Base-by-base conservation (phyloP, 30 jellyfish, hydroid and myxozoan species). In the Mastigias papua region DNA sequence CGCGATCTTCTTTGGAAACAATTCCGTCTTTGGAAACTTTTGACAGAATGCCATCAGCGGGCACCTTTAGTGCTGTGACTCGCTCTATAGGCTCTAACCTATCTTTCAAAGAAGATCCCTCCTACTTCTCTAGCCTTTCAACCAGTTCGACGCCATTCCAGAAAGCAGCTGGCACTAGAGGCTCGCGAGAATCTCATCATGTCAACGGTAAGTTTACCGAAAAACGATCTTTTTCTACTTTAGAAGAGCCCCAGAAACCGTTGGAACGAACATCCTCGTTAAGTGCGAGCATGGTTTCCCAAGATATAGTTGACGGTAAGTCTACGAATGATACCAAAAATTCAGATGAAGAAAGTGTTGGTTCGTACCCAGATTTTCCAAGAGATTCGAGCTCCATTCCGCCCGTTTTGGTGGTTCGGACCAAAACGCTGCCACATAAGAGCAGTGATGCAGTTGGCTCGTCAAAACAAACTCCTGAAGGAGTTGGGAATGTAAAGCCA, bases 301-400 rank as follows among this genome's bases (percentile, higher is more conserved):
- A 42, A 5, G n/a, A 21, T 21, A 23, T 11, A 60, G 26, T 32
- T 1, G 65, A 60, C 69, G 19, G 13, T 6, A 46, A 46, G 60
- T 54, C 67, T 6, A 7, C 27, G 23, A 19, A 19, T 6, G 25
- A 6, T 10, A 50, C 61, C 61, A 27, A 34, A 46, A 73, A 70
- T 25, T 84, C 93, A n/a, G 93, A 84, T 34, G 72, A 25, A 17
- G 93, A 84, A 58, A 84, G 93, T 34, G 37, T 84, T 20, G 81
- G 61, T 73, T 84, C 93, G 17, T 84, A 84, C 76, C 62, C 51
- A 19, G 80, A 62, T 15, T 73, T 84, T n/a, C 93, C 93, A 31
- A 48, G 31, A 19, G 42, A 64, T 13, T 54, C 77, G 8, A 19
- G 63, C 21, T n/a, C 78, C 9, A 15, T 78, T 28, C 88, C 88